These are phyloP conservation scores for Syngnathoides biaculeatus DNA, from an alignment of 2,113 vertebrate genomes.

Conservation along the genomic window DNA sequence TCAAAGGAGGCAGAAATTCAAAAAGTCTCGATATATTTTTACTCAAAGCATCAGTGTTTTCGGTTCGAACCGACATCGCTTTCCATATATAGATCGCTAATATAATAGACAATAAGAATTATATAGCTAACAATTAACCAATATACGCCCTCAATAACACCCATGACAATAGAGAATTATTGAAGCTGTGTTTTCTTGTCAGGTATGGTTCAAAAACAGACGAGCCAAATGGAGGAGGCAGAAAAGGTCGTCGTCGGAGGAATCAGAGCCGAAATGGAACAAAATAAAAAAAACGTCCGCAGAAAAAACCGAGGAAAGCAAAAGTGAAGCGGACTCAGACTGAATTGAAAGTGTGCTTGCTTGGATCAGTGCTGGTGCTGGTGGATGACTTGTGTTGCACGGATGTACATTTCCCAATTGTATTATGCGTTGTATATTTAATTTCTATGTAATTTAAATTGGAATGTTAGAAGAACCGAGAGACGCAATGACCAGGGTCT, in stretches of 20 bases:
- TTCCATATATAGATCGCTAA: too few relatives aligned
- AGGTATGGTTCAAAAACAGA: constrained; percentile 99
- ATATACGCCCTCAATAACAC: too few relatives aligned
- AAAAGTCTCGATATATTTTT: too few relatives aligned
- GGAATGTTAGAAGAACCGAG: constrained; percentile 27
- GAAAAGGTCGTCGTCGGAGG: constrained; percentile 94
- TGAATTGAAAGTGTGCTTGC: constrained; percentile 74
- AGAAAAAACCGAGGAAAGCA: constrained; percentile 84
- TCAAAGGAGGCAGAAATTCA: too few relatives aligned
- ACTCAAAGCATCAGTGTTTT: too few relatives aligned
- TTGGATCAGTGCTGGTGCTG: not conserved
- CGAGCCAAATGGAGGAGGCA: constrained; percentile 96
- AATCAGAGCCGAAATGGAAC: constrained; percentile 95
- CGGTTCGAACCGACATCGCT: too few relatives aligned
- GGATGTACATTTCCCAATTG: constrained; percentile 74
- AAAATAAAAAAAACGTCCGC: constrained; percentile 80
- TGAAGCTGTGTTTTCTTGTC: constrained; percentile 1
- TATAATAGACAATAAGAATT: too few relatives aligned
- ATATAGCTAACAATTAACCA: too few relatives aligned
- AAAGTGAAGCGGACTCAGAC: constrained; percentile 94
- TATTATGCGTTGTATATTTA: constrained; percentile 72
- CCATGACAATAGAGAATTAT: not conserved
- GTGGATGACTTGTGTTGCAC: constrained; percentile 82
- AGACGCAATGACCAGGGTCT: constrained; percentile 1
- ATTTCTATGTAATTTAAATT: constrained; percentile 81